phyloP scores from a whole-genome alignment of 2,888 invertebrate species.

The Eristalis pertinax region DNA sequence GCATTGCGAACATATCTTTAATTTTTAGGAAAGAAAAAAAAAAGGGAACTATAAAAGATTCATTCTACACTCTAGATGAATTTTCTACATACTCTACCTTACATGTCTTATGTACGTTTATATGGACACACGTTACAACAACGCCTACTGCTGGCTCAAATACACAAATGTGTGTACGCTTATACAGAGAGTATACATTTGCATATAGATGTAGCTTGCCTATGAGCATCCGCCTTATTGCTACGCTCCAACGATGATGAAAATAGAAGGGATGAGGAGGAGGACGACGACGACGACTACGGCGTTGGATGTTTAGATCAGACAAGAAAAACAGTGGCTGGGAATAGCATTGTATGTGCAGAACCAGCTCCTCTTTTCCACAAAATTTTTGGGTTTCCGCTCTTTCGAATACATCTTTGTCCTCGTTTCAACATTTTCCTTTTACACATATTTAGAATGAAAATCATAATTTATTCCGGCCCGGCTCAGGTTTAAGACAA shows the following conservation, averaged over 20 bases:
- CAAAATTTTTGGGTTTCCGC: neutral
- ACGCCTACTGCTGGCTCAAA: neutral
- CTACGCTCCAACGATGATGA: neutral
- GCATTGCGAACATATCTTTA: neutral
- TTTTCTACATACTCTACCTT: neutral
- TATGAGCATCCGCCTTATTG: slow-evolving; percentile 10
- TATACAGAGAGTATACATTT: neutral
- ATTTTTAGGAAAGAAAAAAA: slow-evolving; percentile 2
- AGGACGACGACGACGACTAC: slow-evolving; percentile 5
- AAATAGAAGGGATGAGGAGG: neutral
- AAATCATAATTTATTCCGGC: neutral
- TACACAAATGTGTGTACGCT: neutral
- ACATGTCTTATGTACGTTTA: neutral
- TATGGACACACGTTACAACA: slow-evolving; percentile 1
- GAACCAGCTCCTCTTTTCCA: neutral
- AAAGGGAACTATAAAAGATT: neutral
- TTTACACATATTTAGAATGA: neutral
- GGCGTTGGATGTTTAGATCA: slow-evolving; percentile 18
- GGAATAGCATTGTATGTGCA: neutral
- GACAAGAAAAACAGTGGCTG: neutral
- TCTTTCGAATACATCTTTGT: neutral
- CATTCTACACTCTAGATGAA: neutral
- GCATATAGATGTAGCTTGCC: slow-evolving; percentile 12
- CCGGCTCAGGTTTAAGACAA: neutral
- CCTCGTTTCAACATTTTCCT: neutral